Evolutionary conservation across 2,113 vertebrate species (phyloP), one percentile per base, ranked within the genome.

Genomic region (Phyllostomus discolor): DNA sequence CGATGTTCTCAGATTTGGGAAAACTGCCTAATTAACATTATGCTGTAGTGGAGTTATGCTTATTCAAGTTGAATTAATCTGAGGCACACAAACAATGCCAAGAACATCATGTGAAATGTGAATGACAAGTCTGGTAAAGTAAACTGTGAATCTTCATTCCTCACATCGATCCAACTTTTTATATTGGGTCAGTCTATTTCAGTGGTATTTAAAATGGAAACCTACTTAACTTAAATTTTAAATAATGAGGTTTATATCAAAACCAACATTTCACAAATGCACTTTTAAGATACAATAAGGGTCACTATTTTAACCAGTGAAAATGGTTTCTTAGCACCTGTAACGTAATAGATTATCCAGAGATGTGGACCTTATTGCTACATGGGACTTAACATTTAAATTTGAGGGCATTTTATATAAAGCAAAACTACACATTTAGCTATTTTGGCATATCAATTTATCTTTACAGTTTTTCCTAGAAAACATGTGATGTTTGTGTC

Each of bases 101-200:
- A 96, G 91, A 81, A 50, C 38, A 84, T 70, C 87, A 97, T 97
- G 96, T 97, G 94, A 96, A 95, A 31, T 82, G 86, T 15, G 43
- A 92, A 28, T 69, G 52, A 88, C n/a, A 90, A 66, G 67, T 64
- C 41, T 80, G 22, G 43, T 84, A 94, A 95, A n/a, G 66, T 88
- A 73, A 89, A 94, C 94, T 97, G 94, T 97, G 93, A 97, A 94
- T 94, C 79, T 88, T 88, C 35, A 90, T 89, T 95, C 87, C 52
- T 85, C 84, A 93, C 54, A 92, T 4, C 95, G 87, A 87, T 78
- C 78, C 88, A 79, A 76, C 73, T 90, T 95, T 93, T 64, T 96
- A 33, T 93, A 88, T 73, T 96, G 70, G 95, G 92, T 96, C 75
- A 94, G 15, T 82, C 79, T 90, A 78, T 62, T 92, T 94, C 62